Percentiles rank a stretch among this genome's conserved stretches.
These are phyloP conservation scores for Megaceryle maxima DNA, from an alignment of 2,113 vertebrate species.

Conservation along the genomic window DNA sequence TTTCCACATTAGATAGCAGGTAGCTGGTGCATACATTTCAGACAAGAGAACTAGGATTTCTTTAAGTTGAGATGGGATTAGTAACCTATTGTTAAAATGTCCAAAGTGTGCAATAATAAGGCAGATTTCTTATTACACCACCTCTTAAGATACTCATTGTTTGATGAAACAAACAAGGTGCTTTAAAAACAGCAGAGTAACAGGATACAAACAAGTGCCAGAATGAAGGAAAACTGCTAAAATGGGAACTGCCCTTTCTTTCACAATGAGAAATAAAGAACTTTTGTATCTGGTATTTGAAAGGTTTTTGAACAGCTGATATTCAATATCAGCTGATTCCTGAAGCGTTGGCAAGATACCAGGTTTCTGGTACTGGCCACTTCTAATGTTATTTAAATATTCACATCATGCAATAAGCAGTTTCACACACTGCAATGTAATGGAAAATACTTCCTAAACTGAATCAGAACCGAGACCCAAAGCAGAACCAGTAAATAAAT, in stretches of 20 bases:
- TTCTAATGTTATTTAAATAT: slow-evolving; percentile 69
- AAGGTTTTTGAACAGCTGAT: slow-evolving; percentile 60
- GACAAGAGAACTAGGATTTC: slow-evolving; percentile 44
- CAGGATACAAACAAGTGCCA: slow-evolving; percentile 60
- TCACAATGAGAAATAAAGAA: slow-evolving; percentile 63
- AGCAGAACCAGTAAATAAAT: slow-evolving; percentile 76
- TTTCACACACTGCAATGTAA: slow-evolving; percentile 66
- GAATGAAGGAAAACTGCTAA: slow-evolving; percentile 34
- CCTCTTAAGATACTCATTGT: slow-evolving; percentile 62
- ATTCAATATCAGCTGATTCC: slow-evolving; percentile 58
- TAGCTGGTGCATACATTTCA: slow-evolving; percentile 38
- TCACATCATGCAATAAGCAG: slow-evolving; percentile 64
- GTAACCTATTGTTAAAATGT: slow-evolving; percentile 50
- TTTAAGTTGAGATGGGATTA: slow-evolving; percentile 44
- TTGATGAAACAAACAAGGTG: slow-evolving; percentile 68
- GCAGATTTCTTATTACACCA: slow-evolving; percentile 65
- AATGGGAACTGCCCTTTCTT: slow-evolving; percentile 59
- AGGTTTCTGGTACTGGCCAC: slow-evolving; percentile 54
- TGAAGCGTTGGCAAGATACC: slow-evolving; percentile 60
- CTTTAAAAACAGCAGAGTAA: slow-evolving; percentile 65
- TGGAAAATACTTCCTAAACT: slow-evolving; percentile 64
- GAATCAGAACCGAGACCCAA: slow-evolving; percentile 67
- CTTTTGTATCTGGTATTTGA: slow-evolving; percentile 44
- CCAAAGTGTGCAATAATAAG: slow-evolving; percentile 64
- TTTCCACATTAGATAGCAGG: slow-evolving; percentile 36